These are phyloP conservation scores for Nemurella pictetii DNA, from an alignment of 2,888 invertebrate species.

Conservation along the genomic window DNA sequence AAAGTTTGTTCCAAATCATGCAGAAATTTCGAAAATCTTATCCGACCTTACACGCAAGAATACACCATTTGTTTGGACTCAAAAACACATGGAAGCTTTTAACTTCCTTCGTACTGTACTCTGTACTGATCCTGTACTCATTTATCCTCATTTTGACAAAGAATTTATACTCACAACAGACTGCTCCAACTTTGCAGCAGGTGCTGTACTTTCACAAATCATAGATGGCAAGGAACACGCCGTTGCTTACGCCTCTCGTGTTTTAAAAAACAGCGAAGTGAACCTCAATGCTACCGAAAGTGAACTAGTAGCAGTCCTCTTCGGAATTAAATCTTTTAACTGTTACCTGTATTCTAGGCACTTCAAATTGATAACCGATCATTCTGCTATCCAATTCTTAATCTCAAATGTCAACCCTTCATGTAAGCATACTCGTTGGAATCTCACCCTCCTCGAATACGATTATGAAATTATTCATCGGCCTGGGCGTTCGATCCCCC, in stretches of 20 bases:
- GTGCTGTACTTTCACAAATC: not conserved
- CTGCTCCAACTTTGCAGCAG: not conserved
- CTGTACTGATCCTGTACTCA: not conserved
- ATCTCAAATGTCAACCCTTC: not conserved
- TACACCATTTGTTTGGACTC: constrained; percentile 23
- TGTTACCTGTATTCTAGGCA: not conserved
- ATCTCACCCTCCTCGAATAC: not conserved
- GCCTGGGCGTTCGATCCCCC: not conserved
- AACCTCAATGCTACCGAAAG: not conserved
- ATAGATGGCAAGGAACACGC: not conserved
- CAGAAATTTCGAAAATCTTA: constrained; percentile 36
- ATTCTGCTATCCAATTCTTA: not conserved
- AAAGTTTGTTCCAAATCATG: constrained; percentile 43
- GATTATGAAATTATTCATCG: not conserved
- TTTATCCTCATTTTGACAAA: not conserved
- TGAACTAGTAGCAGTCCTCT: not conserved
- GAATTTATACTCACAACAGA: not conserved
- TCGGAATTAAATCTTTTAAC: not conserved
- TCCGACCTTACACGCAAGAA: constrained; percentile 3
- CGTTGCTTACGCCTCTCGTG: not conserved
- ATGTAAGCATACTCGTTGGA: not conserved
- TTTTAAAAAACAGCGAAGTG: not conserved
- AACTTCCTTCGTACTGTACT: not conserved
- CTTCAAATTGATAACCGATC: not conserved
- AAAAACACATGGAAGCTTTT: constrained; percentile 26